These are phyloP conservation scores for Thunnus albacares DNA, from an alignment of 2,797 vertebrate genomes.

Conservation along the genomic window DNA sequence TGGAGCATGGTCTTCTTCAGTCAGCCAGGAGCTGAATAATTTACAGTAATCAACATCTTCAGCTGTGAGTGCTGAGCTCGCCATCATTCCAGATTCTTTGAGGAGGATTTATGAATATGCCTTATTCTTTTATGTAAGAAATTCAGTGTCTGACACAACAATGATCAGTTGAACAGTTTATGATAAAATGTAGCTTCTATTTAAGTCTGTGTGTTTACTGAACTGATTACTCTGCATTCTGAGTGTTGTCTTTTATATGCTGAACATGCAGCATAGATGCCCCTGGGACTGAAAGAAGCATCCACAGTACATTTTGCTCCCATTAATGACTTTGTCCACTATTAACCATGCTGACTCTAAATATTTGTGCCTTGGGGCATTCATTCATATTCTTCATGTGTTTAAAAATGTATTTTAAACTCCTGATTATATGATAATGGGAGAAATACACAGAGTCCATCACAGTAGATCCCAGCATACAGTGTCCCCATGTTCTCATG, in stretches of 20 bases:
- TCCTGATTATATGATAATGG: slow-evolving; percentile 2
- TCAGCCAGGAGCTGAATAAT: slow-evolving; percentile 74
- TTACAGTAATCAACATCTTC: slow-evolving; percentile 74
- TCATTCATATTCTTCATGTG: slow-evolving; percentile 41
- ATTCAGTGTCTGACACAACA: not conserved
- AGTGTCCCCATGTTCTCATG: not conserved
- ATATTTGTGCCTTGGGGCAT: slow-evolving; percentile 26
- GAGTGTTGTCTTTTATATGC: slow-evolving; percentile 55
- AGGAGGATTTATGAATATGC: not conserved
- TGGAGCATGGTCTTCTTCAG: slow-evolving; percentile 45
- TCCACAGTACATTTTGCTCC: slow-evolving; percentile 50
- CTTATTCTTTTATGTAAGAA: slow-evolving; percentile 11
- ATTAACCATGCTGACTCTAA: slow-evolving; percentile 26
- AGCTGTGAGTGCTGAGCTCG: slow-evolving; percentile 39
- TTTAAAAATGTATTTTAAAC: slow-evolving; percentile 47
- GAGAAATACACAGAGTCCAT: slow-evolving; percentile 1
- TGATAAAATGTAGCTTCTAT: not conserved
- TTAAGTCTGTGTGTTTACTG: slow-evolving; percentile 7
- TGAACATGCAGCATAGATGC: slow-evolving; percentile 61
- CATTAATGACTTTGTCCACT: slow-evolving; percentile 57
- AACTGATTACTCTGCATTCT: slow-evolving; percentile 33
- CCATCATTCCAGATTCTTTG: slow-evolving; percentile 42
- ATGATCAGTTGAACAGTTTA: slow-evolving; percentile 3
- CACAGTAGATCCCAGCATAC: not conserved
- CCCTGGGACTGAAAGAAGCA: slow-evolving; percentile 56